phyloP scores from a whole-genome alignment of 2,113 vertebrate genomes.

The Polypterus bichir region DNA sequence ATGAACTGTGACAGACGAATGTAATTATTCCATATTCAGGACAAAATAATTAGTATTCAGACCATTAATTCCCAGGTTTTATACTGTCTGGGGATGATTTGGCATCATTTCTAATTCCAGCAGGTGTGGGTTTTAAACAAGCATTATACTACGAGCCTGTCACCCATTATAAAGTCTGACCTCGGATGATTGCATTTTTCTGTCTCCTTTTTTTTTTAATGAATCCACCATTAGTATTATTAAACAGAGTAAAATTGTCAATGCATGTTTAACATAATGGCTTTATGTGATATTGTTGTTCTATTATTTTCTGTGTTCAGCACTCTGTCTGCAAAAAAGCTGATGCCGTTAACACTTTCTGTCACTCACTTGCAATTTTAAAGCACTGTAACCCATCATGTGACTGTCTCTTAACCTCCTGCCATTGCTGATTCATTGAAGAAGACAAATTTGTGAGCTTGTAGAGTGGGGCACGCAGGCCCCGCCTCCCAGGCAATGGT shows the following conservation, averaged over 20 bases:
- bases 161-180: conserved; percentile 27
- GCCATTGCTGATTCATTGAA: conserved; percentile 57
- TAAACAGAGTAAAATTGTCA: too few relatives aligned
- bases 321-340: background rate
- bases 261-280: too few relatives aligned
- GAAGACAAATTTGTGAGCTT: conserved; percentile 37
- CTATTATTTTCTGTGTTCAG: background rate
- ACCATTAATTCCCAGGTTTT: conserved; percentile 6
- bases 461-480: conserved; percentile 39
- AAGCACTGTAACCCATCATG: conserved; percentile 22
- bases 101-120: conserved; percentile 6
- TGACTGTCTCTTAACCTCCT: conserved; percentile 29
- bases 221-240: too few relatives aligned
- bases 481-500: conserved; percentile 63
- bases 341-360: conserved; percentile 16
- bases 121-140: background rate
- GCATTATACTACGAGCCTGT: conserved; percentile 2
- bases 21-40: conserved; percentile 15
- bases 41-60: conserved; percentile 31
- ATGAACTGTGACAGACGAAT: conserved; percentile 29
- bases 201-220: too few relatives aligned
- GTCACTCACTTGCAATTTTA: conserved; percentile 17
- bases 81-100: background rate
- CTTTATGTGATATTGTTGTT: background rate
- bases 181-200: conserved; percentile 18